Conservation (phyloP, 1,140 invertebrate genomes). For the Gryon sp. region DNA sequence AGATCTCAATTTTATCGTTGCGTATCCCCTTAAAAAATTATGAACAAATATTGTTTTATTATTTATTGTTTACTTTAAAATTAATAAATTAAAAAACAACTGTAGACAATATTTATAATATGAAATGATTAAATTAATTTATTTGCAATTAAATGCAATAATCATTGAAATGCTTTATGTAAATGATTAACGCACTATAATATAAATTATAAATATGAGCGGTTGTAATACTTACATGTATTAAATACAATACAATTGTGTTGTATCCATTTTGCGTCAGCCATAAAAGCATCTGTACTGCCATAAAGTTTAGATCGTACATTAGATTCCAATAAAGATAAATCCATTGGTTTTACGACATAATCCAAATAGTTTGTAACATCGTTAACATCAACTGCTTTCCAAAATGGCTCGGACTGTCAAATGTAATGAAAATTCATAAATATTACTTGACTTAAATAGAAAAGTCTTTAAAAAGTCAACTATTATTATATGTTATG, state of each 20-base stretch:
- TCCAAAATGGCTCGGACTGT: slow-evolving; percentile 86
- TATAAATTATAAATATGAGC: not conserved
- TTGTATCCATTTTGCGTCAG: slow-evolving; percentile 94
- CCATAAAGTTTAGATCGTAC: slow-evolving; percentile 89
- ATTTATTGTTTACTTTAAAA: too few species aligned
- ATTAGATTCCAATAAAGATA: slow-evolving; percentile 87
- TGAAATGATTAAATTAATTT: too few species aligned
- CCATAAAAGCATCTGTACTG: slow-evolving; percentile 92
- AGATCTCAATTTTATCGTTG: too few species aligned
- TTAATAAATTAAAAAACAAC: too few species aligned
- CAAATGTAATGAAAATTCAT: slow-evolving; percentile 61
- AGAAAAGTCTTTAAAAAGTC: too few species aligned
- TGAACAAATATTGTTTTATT: too few species aligned
- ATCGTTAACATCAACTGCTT: slow-evolving; percentile 84
- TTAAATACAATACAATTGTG: slow-evolving; percentile 95
- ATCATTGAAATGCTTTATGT: too few species aligned
- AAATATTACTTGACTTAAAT: slow-evolving; percentile 7
- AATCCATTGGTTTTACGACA: slow-evolving; percentile 92
- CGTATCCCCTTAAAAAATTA: too few species aligned
- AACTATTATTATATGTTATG: too few species aligned
- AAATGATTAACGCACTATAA: too few species aligned
- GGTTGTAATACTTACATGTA: slow-evolving; percentile 84
- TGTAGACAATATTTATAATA: too few species aligned
- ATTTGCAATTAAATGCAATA: too few species aligned
- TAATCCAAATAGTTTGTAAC: slow-evolving; percentile 89